Evolutionary conservation across 2,113 vertebrate genomes (phyloP), one percentile per base, ranked within the genome.

Genomic region (Balaeniceps rex): DNA sequence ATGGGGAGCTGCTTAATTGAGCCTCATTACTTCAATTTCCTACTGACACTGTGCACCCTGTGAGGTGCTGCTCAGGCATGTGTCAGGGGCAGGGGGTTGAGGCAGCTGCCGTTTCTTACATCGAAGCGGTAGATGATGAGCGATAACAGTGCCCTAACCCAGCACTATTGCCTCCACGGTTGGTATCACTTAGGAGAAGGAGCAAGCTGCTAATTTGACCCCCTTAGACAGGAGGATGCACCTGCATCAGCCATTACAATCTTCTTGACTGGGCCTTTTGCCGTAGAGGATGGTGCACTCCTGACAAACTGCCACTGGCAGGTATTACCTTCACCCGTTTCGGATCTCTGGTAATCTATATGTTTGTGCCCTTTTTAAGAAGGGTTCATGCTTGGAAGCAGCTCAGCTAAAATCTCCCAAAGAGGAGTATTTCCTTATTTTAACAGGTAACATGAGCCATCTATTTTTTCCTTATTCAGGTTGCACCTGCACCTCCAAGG

Each of bases 11-110:
- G 91, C 94, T 97, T 97, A 96, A 96, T 96, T 97, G 94, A 91
- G 87, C 71, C 93, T 97, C 97, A 95, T 95, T 97, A 96, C 95
- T 94, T 95, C 63, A 46, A 83, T 94, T 95, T 96, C 96, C 97
- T 90, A 96, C 95, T 46, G 84, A 55, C 91, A 91, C 58, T 18
- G 84, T 18, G 87, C 93, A 13, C 94, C 84, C 95, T 23, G 46
- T 28, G 93, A 94, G 93, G 77, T 46, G 49, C 93, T 46, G 94
- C 95, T 61, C 81, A 61, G 80, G 78, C 87, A 31, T 79, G 93
- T 2, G 3, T 36, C 51, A 23, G 84, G 96, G 78, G 94, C 84
- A 79, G 94, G 92, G 93, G 94, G 82, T 6, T 46, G 87, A 88
- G 52, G 52, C 94, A 95, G 96, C 94, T 94, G 94, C 92, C 12